Conservation (phyloP, 2,113 vertebrate genomes). For the Oxygymnocypris stewartii region DNA sequence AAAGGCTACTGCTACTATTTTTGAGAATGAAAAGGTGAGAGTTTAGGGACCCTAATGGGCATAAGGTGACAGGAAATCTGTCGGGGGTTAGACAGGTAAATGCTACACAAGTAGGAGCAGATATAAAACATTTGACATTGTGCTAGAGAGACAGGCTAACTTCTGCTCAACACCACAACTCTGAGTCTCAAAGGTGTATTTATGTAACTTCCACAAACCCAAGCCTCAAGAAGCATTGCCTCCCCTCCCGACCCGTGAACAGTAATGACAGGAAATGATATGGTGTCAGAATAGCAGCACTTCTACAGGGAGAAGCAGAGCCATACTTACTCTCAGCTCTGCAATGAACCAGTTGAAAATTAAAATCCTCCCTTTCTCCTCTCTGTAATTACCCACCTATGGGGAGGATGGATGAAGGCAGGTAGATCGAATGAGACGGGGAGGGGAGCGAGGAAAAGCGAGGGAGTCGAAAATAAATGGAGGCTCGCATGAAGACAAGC, state of each 20-base stretch:
- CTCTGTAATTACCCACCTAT: constrained; percentile 55
- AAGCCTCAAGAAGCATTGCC: constrained; percentile 23
- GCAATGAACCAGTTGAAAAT: constrained; percentile 56
- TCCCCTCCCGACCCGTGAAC: constrained; percentile 33
- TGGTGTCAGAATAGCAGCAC: constrained; percentile 49
- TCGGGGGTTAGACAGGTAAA: background rate
- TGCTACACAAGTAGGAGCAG: background rate
- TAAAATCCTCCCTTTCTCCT: constrained; percentile 53
- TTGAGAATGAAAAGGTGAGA: background rate
- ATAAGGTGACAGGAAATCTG: background rate
- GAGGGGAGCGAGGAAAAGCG: constrained; percentile 37
- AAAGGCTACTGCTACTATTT: background rate
- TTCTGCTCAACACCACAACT: constrained; percentile 27
- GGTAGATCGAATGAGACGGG: constrained; percentile 36
- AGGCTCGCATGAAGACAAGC: constrained; percentile 11
- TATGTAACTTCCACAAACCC: constrained; percentile 39
- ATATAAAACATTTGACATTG: constrained; percentile 36
- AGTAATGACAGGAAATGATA: constrained; percentile 50
- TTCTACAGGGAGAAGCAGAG: constrained; percentile 39
- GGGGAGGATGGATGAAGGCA: constrained; percentile 53
- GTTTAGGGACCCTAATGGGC: background rate
- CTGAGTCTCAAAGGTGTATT: constrained; percentile 35
- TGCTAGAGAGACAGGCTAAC: constrained; percentile 32
- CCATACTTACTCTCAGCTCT: constrained; percentile 38
- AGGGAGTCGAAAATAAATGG: constrained; percentile 43